Conservation (phyloP, 2,888 invertebrate genomes). For the Synanthedon myopaeformis region DNA sequence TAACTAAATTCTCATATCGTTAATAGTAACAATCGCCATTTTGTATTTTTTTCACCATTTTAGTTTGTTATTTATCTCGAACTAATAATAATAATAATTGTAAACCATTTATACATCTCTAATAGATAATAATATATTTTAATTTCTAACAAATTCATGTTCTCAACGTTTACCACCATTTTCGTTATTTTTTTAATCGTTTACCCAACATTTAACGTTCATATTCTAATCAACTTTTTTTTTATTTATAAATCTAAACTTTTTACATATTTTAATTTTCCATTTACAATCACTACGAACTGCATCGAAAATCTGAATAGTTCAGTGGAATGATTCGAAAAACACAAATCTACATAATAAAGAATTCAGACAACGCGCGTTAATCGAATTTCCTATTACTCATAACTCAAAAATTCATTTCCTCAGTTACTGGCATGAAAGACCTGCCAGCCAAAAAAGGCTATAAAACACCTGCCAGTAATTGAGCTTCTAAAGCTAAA, state of each 20-base stretch:
- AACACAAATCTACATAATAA: constrained; percentile 19
- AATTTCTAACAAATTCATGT: constrained; percentile 69
- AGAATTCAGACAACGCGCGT: background rate
- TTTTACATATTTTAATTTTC: constrained; percentile 46
- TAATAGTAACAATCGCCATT: constrained; percentile 69
- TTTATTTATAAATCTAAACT: constrained; percentile 58
- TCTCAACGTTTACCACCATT: constrained; percentile 58
- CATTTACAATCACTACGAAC: constrained; percentile 52
- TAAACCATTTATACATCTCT: constrained; percentile 70
- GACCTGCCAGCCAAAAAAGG: too few relatives aligned
- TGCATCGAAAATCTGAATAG: constrained; percentile 59
- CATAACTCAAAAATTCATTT: too few relatives aligned
- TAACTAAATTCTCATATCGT: constrained; percentile 70
- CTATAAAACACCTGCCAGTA: too few relatives aligned
- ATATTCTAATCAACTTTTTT: constrained; percentile 58
- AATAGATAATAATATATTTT: constrained; percentile 63
- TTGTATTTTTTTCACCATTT: constrained; percentile 45
- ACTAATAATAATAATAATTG: constrained; percentile 61
- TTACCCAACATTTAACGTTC: constrained; percentile 59
- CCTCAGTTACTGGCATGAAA: too few relatives aligned
- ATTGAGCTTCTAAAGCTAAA: too few relatives aligned
- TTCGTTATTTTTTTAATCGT: constrained; percentile 36
- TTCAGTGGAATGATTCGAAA: constrained; percentile 55
- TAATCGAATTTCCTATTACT: too few relatives aligned
- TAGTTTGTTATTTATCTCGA: constrained; percentile 52